A percentile compares a stretch with the other conserved stretches of the same genome.
Evolutionary conservation across 1,140 invertebrate species (phyloP).

Genomic region (Trichogramma pretiosum): DNA sequence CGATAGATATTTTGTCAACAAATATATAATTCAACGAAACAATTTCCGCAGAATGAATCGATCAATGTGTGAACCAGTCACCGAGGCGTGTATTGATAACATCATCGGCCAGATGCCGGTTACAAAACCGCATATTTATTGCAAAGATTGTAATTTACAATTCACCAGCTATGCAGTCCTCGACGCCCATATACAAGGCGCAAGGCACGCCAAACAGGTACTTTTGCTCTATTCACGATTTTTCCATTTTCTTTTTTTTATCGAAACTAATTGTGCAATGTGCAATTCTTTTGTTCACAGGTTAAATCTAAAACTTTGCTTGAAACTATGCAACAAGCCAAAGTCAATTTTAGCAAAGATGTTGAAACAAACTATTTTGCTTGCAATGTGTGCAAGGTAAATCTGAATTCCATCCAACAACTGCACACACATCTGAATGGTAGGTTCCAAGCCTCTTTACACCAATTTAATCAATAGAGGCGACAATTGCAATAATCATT

Average conservation of each 20-base stretch:
- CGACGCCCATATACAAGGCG: constrained; percentile 46
- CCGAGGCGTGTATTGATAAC: constrained; percentile 48
- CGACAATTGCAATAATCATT: constrained; percentile 1
- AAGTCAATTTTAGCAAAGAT: constrained; percentile 41
- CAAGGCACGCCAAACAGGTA: constrained; percentile 48
- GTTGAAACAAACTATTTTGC: constrained; percentile 41
- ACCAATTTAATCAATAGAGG: too few species aligned
- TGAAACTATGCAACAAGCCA: constrained; percentile 39
- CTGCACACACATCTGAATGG: constrained; percentile 48
- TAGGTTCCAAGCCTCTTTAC: too few species aligned
- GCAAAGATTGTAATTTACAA: constrained; percentile 44
- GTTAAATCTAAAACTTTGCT: constrained; percentile 43
- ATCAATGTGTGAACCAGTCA: constrained; percentile 38
- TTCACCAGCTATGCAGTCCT: constrained; percentile 46
- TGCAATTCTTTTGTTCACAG: constrained; percentile 21
- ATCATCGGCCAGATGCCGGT: constrained; percentile 47
- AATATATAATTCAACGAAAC: not conserved
- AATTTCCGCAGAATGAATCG: not conserved
- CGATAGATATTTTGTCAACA: not conserved
- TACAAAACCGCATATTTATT: constrained; percentile 42
- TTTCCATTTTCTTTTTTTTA: not conserved
- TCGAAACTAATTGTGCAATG: not conserved
- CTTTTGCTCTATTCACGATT: constrained; percentile 1
- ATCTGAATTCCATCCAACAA: constrained; percentile 46
- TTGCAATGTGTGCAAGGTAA: constrained; percentile 45